Base-by-base conservation (phyloP, 2,888 invertebrate genomes). In the Caenorhabditis doughertyi region DNA sequence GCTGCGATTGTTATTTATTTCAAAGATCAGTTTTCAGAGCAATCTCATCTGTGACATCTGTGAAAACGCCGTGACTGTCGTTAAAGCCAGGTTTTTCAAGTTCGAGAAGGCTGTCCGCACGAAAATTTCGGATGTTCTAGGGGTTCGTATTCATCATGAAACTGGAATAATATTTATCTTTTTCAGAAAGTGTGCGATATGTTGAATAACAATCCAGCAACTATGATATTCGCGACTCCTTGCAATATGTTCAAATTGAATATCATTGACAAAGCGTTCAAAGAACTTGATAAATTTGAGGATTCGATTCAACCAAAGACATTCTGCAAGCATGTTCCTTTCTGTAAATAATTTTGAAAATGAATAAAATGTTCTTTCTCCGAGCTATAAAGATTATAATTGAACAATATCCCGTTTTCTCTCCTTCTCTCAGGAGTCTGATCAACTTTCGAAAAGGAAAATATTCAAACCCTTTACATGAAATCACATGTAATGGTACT, bases 21-120 rank as follows among this genome's bases (percentile, higher is more conserved):
- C 7, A 39, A 39, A 39, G 3, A 3, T 47, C 18, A 47, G 2
- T 47, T 67, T 67, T 27, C 49, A 72, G 72, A 32, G 21, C 4
- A 79, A 65, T 21, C 23, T 79, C 13, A 9, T 72, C 13, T 79
- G 79, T 32, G 65, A 58, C 32, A 18, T 79, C 23, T 79, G 79
- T 27, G 49, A 79, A 11, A 67, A 60, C 21, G 49, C 51, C 1
- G 72, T 79, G 1, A 49, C 29, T 21, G 13, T 56, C 21, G 32
- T 71, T 9, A 71, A 71, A 47, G 25, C 55, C n/a, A 47, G 64
- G 25, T 39, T 79, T 29, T 39, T 56, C 8, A 13, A 21, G 3
- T 2, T 79, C 7, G 77, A 70, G 47, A 77, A 70, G 16, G 18
- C 23, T 9, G 32, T 42, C 8, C 25, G 42, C 3, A 42, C 39